Evolutionary conservation across 2,113 vertebrate species (phyloP), one percentile per base, ranked within the genome.

Genomic region (Tachycineta bicolor): DNA sequence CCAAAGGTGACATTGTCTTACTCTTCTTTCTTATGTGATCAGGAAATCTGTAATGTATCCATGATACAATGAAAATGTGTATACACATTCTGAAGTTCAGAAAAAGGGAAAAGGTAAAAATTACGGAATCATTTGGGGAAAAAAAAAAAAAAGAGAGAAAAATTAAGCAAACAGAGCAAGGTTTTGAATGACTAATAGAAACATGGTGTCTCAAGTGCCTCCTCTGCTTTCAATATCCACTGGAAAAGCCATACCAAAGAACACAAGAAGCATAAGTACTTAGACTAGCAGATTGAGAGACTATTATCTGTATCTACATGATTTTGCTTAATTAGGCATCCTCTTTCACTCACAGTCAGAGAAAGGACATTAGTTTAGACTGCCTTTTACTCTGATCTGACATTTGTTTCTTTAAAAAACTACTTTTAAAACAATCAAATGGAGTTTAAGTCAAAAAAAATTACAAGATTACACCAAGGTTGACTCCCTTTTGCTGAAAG

Each of bases 41-140:
- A 3, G 20, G 17, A 0, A 3, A 62, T 60, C 31, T 76, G 31
- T 11, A 28, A 16, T 15, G 19, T 70, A 73, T 60, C 82, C 31
- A 13, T 46, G 85, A 49, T 10, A 65, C 5, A 59, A 43, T 10
- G 37, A 58, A 91, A 59, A 65, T 13, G 1, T 23, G 6, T 19
- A n/a, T 20, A 41, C 2, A 43, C 26, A 11, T 59, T 85, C 60
- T 75, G 39, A 89, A 67, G n/a, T 43, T 83, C 56, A 39, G n/a
- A 46, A 85, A 53, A n/a, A 89, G 7, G 2, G 14, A 75, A 70
- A 84, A 79, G 6, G 14, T 67, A 52, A 85, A 88, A 47, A 63
- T 14, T 43, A 46, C 7, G 15, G 7, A 62, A 4, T 22, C 28
- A 15, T 55, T 25, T 12, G 4, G 3, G 2, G 2, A 3, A 4